Percentiles rank a stretch among this genome's conserved stretches.
phyloP scores from a whole-genome alignment of 2,888 invertebrate genomes.

The Caenorhabditis parvicauda region DNA sequence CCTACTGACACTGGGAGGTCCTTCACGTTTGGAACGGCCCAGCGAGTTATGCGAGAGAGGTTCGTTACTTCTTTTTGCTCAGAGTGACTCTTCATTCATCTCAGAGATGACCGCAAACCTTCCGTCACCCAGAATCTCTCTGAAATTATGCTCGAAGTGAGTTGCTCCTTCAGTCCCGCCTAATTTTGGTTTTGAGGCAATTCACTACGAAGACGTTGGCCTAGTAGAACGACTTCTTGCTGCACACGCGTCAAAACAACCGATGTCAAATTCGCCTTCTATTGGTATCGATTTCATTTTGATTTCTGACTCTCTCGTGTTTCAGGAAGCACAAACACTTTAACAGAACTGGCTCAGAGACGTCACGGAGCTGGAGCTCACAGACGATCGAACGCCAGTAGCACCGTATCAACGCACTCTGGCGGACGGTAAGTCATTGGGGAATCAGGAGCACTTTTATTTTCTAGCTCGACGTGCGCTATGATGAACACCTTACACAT shows the following conservation, averaged over 20 bases:
- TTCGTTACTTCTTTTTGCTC: conserved; percentile 1
- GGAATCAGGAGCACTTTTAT: not conserved
- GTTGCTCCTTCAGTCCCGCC: conserved; percentile 2
- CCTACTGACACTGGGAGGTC: conserved; percentile 59
- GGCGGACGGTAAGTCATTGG: conserved; percentile 47
- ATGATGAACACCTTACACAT: conserved; percentile 67
- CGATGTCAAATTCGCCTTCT: conserved; percentile 56
- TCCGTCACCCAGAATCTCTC: conserved; percentile 59
- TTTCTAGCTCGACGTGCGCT: conserved; percentile 51
- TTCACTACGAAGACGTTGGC: conserved; percentile 57
- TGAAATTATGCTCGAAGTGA: conserved; percentile 59
- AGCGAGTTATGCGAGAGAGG: conserved; percentile 50
- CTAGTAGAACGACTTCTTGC: conserved; percentile 56
- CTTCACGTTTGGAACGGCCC: conserved; percentile 39
- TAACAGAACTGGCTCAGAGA: conserved; percentile 58
- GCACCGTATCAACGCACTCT: conserved; percentile 60
- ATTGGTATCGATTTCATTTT: conserved; percentile 38
- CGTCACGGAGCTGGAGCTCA: conserved; percentile 54
- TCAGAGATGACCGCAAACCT: conserved; percentile 58
- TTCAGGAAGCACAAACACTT: conserved; percentile 56
- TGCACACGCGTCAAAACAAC: conserved; percentile 52
- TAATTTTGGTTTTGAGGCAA: conserved; percentile 43
- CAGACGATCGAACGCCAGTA: conserved; percentile 58
- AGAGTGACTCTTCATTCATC: not conserved
- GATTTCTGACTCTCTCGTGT: conserved; percentile 4